Percentiles rank a stretch among this genome's conserved stretches.
phyloP scores from a whole-genome alignment of 2,888 invertebrate genomes.

The Nasonovia ribisnigri region DNA sequence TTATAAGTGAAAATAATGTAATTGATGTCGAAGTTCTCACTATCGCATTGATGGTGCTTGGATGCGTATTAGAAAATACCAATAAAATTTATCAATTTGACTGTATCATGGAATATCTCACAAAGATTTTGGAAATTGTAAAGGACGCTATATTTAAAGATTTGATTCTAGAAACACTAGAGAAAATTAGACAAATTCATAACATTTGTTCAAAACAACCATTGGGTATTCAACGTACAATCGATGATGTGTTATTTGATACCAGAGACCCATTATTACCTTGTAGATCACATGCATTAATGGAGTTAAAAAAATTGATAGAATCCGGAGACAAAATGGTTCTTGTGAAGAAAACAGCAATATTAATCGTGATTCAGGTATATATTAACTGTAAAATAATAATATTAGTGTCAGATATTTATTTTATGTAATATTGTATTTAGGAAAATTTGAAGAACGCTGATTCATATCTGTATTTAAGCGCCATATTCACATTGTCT shows the following conservation, averaged over 20 bases:
- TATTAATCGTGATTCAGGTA: constrained; percentile 82
- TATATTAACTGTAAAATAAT: constrained; percentile 66
- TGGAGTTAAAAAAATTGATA: constrained; percentile 80
- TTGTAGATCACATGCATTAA: constrained; percentile 85
- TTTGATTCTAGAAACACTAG: background rate
- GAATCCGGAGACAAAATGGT: constrained; percentile 77
- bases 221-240: background rate
- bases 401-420: background rate
- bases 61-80: background rate
- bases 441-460: constrained; percentile 81
- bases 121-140: background rate
- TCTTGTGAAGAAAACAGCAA: constrained; percentile 76
- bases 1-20: constrained; percentile 11
- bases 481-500: constrained; percentile 82
- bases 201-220: background rate
- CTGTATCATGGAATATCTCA: background rate
- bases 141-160: background rate
- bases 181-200: constrained; percentile 9
- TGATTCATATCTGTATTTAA: constrained; percentile 87
- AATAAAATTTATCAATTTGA: background rate
- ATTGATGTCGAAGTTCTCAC: constrained; percentile 20
- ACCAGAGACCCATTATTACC: constrained; percentile 81
- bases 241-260: constrained; percentile 70
- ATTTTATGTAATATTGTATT: constrained; percentile 70
- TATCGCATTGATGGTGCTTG: constrained; percentile 15